Percentiles rank a stretch among this genome's conserved stretches.
Evolutionary conservation across 30 jellyfish, hydroid and myxozoan species (phyloP).

Genomic region (Hydractinia symbiolongicarpus): DNA sequence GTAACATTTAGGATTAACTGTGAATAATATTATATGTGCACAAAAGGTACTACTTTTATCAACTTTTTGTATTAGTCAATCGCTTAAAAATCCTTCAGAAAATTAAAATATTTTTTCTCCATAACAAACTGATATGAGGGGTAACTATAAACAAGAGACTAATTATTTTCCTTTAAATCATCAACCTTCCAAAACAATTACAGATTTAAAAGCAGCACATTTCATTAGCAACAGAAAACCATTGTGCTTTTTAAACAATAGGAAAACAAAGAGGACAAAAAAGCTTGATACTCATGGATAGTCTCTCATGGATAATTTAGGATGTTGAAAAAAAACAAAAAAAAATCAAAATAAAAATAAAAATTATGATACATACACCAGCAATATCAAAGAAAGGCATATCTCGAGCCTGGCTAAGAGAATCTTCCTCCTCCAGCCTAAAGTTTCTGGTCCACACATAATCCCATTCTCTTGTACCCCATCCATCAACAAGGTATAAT

Average conservation of each 20-base stretch:
- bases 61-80: too few relatives aligned
- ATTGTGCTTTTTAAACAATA: not conserved
- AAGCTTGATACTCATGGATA: too few relatives aligned
- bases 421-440: conserved; percentile 28
- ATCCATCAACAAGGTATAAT: conserved; percentile 62
- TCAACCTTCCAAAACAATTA: too few relatives aligned
- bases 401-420: conserved; percentile 30
- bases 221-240: not conserved
- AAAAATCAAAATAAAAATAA: not conserved
- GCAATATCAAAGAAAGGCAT: conserved; percentile 6
- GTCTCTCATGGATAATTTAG: not conserved
- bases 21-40: too few relatives aligned
- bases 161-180: too few relatives aligned
- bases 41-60: too few relatives aligned
- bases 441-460: conserved; percentile 50
- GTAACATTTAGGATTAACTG: too few relatives aligned
- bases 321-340: not conserved
- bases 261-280: too few relatives aligned
- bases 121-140: too few relatives aligned
- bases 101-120: too few relatives aligned
- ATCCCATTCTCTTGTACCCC: conserved; percentile 58
- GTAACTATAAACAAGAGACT: too few relatives aligned
- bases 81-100: too few relatives aligned
- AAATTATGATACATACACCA: not conserved
- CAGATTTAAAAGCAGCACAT: not conserved